Base-by-base conservation (phyloP, 2,888 invertebrate species). In the Cepaea hortensis region DNA sequence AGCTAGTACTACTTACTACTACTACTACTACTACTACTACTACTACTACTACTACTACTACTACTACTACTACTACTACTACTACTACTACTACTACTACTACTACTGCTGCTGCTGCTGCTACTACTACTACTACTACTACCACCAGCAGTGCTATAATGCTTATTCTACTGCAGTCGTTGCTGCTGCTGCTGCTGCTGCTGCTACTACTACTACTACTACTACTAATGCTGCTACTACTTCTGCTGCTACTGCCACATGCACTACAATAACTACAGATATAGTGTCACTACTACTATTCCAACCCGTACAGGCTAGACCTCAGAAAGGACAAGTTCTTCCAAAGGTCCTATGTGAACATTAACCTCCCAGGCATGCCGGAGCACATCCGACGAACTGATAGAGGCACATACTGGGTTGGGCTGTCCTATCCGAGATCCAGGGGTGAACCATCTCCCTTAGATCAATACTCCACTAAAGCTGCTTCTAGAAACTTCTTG, bases 361-460 rank as follows among this genome's bases (percentile, higher is more conserved):
- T 62, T n/a, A 86, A 86, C n/a, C 86, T 86, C 48, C 86, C 86
- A 3, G 86, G 86, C 76, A 86, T 82, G 76, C 86, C 86, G 11
- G 81, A 86, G 68, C 80, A 86, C 77, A 86, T 86, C 76, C 75
- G 86, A 18, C 46, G 46, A 35, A n/a, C 86, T 65, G 73, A 65
- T 5, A 62, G 70, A 50, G 82, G 77, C 48, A 76, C 81, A 5
- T 86, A 86, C 76, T 86, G 86, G 86, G 86, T 86, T 23, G 86
- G 81, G 18, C 50, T 85, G 62, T 72, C 85, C 3, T 85, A 81
- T 35, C 81, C 85, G 3, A 62, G 85, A 18, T 81, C 15, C 23
- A 61, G 72, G 20, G 85, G 85, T 6, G 81, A 81, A 20, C 18
- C 72, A 70, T 85, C 85, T n/a, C 7, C 75, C n/a, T 13, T 85